Percentiles rank a stretch among this genome's conserved stretches.
phyloP scores from a whole-genome alignment of 2,797 vertebrate genomes.

The Tadarida brasiliensis region DNA sequence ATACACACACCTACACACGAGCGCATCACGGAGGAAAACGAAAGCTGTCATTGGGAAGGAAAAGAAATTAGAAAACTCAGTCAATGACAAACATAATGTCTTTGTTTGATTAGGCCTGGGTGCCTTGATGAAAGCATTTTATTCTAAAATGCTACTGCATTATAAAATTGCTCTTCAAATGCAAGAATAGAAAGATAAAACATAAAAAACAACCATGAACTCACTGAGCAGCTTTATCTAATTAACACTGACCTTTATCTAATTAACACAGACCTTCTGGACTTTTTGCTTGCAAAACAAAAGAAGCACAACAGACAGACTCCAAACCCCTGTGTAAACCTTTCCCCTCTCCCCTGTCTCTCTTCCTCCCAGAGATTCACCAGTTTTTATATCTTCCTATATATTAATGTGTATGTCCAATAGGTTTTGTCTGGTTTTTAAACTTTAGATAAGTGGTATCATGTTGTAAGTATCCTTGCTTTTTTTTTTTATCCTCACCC shows the following conservation, averaged over 20 bases:
- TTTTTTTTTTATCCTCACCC: too few species aligned
- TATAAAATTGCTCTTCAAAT: neutral
- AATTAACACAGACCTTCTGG: neutral
- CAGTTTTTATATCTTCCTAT: neutral
- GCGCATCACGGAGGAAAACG: neutral
- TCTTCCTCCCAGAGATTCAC: neutral
- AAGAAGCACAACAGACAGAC: neutral
- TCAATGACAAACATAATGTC: neutral
- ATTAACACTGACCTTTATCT: neutral
- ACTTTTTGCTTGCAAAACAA: slow-evolving; percentile 25
- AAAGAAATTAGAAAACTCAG: neutral
- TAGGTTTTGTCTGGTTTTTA: neutral
- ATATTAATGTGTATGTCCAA: neutral
- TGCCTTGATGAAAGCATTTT: neutral
- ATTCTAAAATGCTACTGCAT: neutral
- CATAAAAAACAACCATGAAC: neutral
- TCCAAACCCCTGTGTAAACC: fast-evolving
- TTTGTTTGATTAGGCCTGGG: neutral
- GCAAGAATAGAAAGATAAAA: neutral
- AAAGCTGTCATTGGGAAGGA: neutral
- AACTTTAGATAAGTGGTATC: too few species aligned
- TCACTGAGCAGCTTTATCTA: neutral
- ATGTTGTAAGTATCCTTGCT: too few species aligned
- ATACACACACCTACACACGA: neutral
- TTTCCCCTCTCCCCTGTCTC: neutral